These are phyloP conservation scores for Rafetus swinhoei DNA, from an alignment of 2,113 vertebrate species.

Conservation along the genomic window DNA sequence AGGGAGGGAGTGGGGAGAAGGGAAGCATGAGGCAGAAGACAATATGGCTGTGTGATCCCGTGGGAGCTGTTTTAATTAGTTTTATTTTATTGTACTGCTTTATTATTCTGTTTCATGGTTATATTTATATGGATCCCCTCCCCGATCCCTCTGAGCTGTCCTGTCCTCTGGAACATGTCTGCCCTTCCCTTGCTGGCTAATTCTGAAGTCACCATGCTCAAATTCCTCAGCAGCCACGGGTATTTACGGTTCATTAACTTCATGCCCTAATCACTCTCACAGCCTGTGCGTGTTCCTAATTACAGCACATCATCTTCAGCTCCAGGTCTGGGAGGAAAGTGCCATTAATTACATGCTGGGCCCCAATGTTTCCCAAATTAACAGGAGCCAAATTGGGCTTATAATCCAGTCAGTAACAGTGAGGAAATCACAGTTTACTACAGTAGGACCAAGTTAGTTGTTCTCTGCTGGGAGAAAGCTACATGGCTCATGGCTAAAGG, in stretches of 20 bases:
- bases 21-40: fast-evolving
- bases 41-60: neutral
- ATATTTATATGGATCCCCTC: neutral
- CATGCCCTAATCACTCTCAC: slow-evolving; percentile 53
- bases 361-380: slow-evolving; percentile 55
- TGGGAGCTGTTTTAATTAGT: neutral
- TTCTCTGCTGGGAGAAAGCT: neutral
- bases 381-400: slow-evolving; percentile 57
- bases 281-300: slow-evolving; percentile 69
- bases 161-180: slow-evolving; percentile 19
- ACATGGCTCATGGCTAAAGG: neutral
- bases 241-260: slow-evolving; percentile 73
- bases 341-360: slow-evolving; percentile 57
- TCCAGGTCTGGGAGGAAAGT: neutral
- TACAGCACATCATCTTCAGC: slow-evolving; percentile 73
- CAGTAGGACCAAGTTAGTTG: neutral
- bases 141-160: neutral
- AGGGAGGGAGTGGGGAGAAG: neutral
- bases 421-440: slow-evolving; percentile 22
- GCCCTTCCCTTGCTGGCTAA: neutral
- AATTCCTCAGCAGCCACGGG: slow-evolving; percentile 38
- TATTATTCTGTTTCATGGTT: neutral
- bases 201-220: slow-evolving; percentile 49
- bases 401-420: slow-evolving; percentile 5
- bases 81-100: neutral